Evolutionary conservation across 2,797 vertebrate genomes (phyloP).

Genomic region (Eleutherodactylus coqui): DNA sequence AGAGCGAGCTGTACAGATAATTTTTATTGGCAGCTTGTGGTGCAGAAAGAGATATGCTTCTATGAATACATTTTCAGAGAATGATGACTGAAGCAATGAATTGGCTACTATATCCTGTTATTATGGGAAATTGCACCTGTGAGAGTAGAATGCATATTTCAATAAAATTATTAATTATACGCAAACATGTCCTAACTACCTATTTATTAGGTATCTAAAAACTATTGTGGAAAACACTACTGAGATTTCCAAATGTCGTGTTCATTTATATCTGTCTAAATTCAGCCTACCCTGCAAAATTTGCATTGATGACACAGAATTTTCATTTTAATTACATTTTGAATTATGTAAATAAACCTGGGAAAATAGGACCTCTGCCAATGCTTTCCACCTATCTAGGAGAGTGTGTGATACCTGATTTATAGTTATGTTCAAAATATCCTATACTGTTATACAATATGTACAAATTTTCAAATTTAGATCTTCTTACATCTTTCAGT

Average conservation of each 20-base stretch:
- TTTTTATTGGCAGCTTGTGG: constrained; percentile 40
- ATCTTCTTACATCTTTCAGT: neutral
- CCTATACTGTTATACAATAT: neutral
- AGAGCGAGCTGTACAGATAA: constrained; percentile 33
- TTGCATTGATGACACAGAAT: constrained; percentile 48
- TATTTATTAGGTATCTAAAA: constrained; percentile 50
- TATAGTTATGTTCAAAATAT: neutral
- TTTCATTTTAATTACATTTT: constrained; percentile 52
- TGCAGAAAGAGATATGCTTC: constrained; percentile 43
- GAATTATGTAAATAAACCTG: constrained; percentile 50
- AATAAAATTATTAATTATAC: constrained; percentile 58
- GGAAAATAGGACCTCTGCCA: constrained; percentile 26
- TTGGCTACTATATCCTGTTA: constrained; percentile 37
- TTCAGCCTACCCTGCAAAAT: constrained; percentile 56
- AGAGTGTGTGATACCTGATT: neutral
- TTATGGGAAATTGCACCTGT: constrained; percentile 49
- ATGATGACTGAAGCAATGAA: constrained; percentile 16
- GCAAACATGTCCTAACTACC: constrained; percentile 44
- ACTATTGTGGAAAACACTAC: constrained; percentile 38
- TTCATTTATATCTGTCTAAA: constrained; percentile 62
- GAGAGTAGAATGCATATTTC: constrained; percentile 51
- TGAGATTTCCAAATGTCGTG: constrained; percentile 55
- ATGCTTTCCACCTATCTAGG: constrained; percentile 3
- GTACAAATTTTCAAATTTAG: neutral
- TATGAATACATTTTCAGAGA: constrained; percentile 40